Percentiles rank a stretch among this genome's conserved stretches.
Conservation (phyloP, 2,888 invertebrate species). For the Drosophila multiciliata region DNA sequence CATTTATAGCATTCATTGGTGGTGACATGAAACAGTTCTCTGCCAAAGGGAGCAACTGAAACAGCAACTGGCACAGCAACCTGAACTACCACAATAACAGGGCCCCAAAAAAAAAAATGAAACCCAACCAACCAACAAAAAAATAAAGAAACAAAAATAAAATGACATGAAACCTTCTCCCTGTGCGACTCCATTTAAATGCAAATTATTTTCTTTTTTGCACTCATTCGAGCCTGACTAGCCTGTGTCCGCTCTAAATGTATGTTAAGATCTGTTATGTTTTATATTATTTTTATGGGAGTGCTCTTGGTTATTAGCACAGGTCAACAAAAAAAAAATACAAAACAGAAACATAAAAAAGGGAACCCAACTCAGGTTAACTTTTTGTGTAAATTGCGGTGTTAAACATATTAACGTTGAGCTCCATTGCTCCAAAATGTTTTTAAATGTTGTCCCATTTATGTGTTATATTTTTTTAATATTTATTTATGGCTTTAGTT, state of each 20-base stretch:
- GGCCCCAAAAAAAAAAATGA: slow-evolving; percentile 5
- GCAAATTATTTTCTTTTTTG: slow-evolving; percentile 70
- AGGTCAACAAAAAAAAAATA: slow-evolving; percentile 26
- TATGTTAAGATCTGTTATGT: slow-evolving; percentile 63
- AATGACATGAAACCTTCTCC: slow-evolving; percentile 9
- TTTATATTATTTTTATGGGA: slow-evolving; percentile 23
- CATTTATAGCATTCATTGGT: slow-evolving; percentile 77
- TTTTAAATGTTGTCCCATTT: slow-evolving; percentile 9
- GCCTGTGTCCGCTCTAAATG: slow-evolving; percentile 56
- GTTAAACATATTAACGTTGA: slow-evolving; percentile 62
- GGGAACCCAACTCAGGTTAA: slow-evolving; percentile 15
- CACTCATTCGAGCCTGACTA: slow-evolving; percentile 32
- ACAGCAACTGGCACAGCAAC: slow-evolving; percentile 31
- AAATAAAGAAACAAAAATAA: slow-evolving; percentile 1
- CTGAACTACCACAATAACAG: slow-evolving; percentile 32
- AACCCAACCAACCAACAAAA: background rate
- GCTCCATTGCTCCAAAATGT: slow-evolving; percentile 25
- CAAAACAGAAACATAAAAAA: background rate
- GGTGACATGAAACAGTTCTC: slow-evolving; percentile 63
- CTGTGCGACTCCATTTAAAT: slow-evolving; percentile 69
- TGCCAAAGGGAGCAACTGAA: slow-evolving; percentile 16
- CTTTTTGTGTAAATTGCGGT: slow-evolving; percentile 64
- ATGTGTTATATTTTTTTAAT: slow-evolving; percentile 7
- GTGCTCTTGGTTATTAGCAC: slow-evolving; percentile 56
- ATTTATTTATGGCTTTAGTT: slow-evolving; percentile 23